Conservation (phyloP, 2,113 vertebrate species). For the Catharus bicknelli region DNA sequence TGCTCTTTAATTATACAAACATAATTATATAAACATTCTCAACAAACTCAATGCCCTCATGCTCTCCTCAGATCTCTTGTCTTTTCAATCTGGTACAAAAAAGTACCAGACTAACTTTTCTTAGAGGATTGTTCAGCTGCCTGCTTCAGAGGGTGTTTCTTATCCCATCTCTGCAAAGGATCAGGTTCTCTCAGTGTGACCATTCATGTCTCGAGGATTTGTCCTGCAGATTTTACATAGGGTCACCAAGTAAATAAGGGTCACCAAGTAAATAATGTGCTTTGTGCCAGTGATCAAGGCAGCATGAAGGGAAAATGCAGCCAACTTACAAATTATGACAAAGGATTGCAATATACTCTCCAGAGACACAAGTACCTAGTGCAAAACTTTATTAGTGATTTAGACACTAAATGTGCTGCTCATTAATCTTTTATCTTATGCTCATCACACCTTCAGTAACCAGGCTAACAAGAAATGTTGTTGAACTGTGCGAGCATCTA, state of each 20-base stretch:
- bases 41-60: not conserved
- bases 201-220: not conserved
- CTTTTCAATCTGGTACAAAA: not conserved
- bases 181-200: not conserved
- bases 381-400: not conserved
- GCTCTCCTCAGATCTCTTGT: not conserved
- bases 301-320: not conserved
- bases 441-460: not conserved
- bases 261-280: not conserved
- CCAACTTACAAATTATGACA: not conserved
- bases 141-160: not conserved
- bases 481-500: not conserved
- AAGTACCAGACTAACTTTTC: not conserved
- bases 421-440: not conserved
- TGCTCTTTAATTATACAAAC: not conserved
- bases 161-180: not conserved
- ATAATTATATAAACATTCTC: not conserved
- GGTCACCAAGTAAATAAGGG: not conserved
- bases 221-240: not conserved
- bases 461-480: not conserved
- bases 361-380: not conserved
- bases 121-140: not conserved
- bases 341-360: not conserved
- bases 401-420: not conserved
- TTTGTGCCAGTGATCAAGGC: not conserved